Percentiles rank a stretch among this genome's conserved stretches.
Evolutionary conservation across 2,888 invertebrate species (phyloP).

Genomic region (Drosophila basisetae): DNA sequence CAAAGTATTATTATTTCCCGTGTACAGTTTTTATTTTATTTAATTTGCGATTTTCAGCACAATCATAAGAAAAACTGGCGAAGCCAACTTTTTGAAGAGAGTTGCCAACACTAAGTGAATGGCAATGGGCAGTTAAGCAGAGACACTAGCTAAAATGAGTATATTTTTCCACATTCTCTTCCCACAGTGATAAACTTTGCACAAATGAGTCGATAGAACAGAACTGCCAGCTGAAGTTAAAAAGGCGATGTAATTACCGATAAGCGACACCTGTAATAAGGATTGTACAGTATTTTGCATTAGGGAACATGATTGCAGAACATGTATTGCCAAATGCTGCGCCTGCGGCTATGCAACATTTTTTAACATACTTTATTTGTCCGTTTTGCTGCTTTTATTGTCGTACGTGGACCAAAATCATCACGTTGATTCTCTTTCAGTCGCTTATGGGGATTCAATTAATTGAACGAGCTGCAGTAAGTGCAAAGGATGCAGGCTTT

Average conservation of each 20-base stretch:
- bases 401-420: constrained; percentile 28
- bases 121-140: background rate
- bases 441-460: constrained; percentile 69
- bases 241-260: background rate
- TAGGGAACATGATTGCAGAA: background rate
- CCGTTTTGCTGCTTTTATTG: background rate
- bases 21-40: background rate
- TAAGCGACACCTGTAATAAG: background rate
- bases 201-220: too few species aligned
- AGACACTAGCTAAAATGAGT: background rate
- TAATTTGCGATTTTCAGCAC: too few species aligned
- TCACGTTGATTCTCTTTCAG: constrained; percentile 26
- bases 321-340: background rate
- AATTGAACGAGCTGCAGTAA: constrained; percentile 40
- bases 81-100: too few species aligned
- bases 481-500: constrained; percentile 25
- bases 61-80: too few species aligned
- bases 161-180: background rate
- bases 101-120: background rate
- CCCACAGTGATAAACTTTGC: background rate
- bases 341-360: constrained; percentile 27
- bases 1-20: background rate
- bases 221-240: too few species aligned
- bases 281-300: background rate
- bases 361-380: background rate